Evolutionary conservation across 2,797 vertebrate species (phyloP).

Genomic region (Balearica regulorum): DNA sequence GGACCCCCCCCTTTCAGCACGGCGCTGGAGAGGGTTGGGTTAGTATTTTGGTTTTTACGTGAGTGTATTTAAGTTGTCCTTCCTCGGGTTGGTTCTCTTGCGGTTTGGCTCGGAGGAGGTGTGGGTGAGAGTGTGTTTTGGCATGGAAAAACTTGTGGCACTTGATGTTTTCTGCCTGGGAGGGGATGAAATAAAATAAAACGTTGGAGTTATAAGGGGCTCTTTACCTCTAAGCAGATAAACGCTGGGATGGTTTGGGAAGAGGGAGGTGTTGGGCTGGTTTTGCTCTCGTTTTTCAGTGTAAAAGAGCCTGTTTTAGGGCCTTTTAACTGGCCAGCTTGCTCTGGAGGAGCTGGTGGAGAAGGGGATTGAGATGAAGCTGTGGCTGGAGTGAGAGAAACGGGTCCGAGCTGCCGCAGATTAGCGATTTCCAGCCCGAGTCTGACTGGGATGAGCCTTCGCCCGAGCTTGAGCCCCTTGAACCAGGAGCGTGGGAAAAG

Average conservation of each 20-base stretch:
- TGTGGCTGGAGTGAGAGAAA: neutral
- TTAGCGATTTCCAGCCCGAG: neutral
- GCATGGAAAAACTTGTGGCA: neutral
- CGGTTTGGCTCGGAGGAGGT: neutral
- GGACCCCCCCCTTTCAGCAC: neutral
- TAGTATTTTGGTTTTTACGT: neutral
- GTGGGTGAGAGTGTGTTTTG: neutral
- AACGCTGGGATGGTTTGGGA: neutral
- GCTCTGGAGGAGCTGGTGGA: neutral
- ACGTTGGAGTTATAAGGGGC: neutral
- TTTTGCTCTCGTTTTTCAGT: neutral
- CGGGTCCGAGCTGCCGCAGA: neutral
- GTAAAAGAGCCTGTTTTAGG: neutral
- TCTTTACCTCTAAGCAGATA: neutral
- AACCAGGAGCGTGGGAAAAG: neutral
- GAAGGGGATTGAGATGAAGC: neutral
- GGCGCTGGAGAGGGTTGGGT: neutral
- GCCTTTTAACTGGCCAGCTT: neutral
- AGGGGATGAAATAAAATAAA: conserved; percentile 13
- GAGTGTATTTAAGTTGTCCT: conserved; percentile 42
- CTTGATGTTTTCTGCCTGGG: conserved; percentile 11
- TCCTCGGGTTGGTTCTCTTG: neutral
- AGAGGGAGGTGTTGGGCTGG: neutral
- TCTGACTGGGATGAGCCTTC: neutral
- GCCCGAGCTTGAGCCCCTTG: neutral